Base-by-base conservation (phyloP, 2,888 invertebrate genomes). In the Eupithecia insigniata region DNA sequence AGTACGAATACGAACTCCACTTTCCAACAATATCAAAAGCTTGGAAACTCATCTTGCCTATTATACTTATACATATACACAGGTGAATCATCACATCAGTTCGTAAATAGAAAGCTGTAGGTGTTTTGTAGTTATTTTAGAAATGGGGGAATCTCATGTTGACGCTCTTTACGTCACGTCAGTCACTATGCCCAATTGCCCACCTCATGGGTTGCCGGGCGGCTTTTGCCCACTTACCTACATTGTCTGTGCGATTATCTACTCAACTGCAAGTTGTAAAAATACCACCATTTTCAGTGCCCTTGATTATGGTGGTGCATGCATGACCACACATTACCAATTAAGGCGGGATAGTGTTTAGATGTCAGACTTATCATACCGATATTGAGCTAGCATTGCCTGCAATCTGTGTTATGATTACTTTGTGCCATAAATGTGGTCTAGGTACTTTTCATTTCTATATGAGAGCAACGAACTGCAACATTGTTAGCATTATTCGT, bases 41-140 rank as follows among this genome's bases (percentile, higher is more conserved):
- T n/a, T 55, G 55, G 60, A 60, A 60, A 30, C 60, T 34, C n/a
- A 30, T 61, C 61, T 61, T 34, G 61, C 8, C 26, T n/a, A 28
- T 61, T 28, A 7, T 60, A 2, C 2, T 16, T 60, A 30, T 30
- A 30, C 8, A 30, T 58, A 28, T 7, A 12, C 30, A 18, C 4
- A 62, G n/a, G n/a, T 32, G 61, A 62, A 30, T 62, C 61, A 62
- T 18, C 32, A 62, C 32, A 30, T 73, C 65, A 67, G 64, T 58
- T 58, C 22, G n/a, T 66, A 71, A 74, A 74, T 74, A 74, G 74
- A 69, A 69, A 61, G n/a, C 62, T 46, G 74, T 74, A 72, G 74
- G 74, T 67, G 71, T 61, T 67, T 58, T 67, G 66, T 67, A 69
- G 71, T 72, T 67, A 74, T 74, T 74, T 71, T 71, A 74, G 74